These are phyloP conservation scores for Drosophila incognita DNA, from an alignment of 2,888 invertebrate genomes.

Conservation along the genomic window DNA sequence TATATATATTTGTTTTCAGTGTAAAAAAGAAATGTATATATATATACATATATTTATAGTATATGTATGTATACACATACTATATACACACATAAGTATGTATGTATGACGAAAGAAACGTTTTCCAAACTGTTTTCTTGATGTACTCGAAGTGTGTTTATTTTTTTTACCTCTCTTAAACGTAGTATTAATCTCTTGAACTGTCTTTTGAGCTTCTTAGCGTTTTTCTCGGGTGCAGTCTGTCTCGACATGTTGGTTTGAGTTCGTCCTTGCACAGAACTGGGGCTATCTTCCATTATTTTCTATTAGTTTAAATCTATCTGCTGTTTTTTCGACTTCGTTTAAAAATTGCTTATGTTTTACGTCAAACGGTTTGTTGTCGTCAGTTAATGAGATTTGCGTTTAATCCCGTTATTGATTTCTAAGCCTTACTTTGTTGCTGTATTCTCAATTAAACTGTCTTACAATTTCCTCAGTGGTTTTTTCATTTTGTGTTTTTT, in stretches of 20 bases:
- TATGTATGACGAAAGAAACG: conserved; percentile 55
- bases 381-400: conserved; percentile 45
- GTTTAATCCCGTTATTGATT: conserved; percentile 52
- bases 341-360: conserved; percentile 71
- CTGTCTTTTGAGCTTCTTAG: conserved; percentile 16
- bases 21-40: conserved; percentile 72
- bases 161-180: conserved; percentile 32
- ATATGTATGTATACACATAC: conserved; percentile 31
- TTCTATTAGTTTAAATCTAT: conserved; percentile 39
- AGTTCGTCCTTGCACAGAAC: conserved; percentile 17
- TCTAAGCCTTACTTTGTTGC: conserved; percentile 40
- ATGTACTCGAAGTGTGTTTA: conserved; percentile 42
- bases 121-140: conserved; percentile 62
- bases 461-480: conserved; percentile 15
- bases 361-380: conserved; percentile 45
- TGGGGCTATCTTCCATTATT: conserved; percentile 31
- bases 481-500: conserved; percentile 13
- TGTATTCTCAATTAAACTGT: conserved; percentile 28
- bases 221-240: conserved; percentile 35
- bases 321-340: conserved; percentile 28
- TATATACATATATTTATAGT: conserved; percentile 30
- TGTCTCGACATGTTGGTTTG: neutral
- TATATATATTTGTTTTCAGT: conserved; percentile 52
- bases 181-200: conserved; percentile 39
- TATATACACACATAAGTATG: conserved; percentile 27